Evolutionary conservation across 2,797 vertebrate species (phyloP).

Genomic region (Eulemur albifrons): DNA sequence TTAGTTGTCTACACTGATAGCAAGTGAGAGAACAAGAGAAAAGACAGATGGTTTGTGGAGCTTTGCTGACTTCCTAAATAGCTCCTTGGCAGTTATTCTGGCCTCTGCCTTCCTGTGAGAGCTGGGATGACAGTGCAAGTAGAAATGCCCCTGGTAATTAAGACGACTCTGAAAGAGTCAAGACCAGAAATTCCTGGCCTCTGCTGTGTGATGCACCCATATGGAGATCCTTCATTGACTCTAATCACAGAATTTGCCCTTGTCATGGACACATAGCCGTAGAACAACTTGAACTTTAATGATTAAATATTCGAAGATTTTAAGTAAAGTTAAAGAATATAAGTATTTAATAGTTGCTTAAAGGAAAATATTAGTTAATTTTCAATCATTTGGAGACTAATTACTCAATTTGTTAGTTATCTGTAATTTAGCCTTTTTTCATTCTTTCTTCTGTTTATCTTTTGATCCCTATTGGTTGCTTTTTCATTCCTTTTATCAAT

Average conservation of each 20-base stretch:
- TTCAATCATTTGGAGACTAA: constrained; percentile 29
- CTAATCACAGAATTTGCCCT: background rate
- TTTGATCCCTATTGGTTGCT: constrained; percentile 6
- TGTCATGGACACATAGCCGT: background rate
- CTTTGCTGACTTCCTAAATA: constrained; percentile 75
- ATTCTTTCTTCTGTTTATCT: constrained; percentile 6
- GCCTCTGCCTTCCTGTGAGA: constrained; percentile 48
- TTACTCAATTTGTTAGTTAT: constrained; percentile 6
- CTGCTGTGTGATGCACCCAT: background rate
- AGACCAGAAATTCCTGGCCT: background rate
- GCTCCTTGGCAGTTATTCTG: constrained; percentile 48
- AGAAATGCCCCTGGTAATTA: constrained; percentile 40
- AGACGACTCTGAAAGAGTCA: constrained; percentile 1
- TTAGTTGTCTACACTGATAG: constrained; percentile 75
- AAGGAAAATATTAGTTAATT: constrained; percentile 32
- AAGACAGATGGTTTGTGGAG: constrained; percentile 75
- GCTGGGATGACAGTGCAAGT: constrained; percentile 9
- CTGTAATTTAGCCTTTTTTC: background rate
- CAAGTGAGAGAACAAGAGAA: constrained; percentile 70
- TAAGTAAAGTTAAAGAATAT: background rate
- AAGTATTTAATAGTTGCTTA: background rate
- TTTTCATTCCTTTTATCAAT: constrained; percentile 25
- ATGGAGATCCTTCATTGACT: background rate
- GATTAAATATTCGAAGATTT: constrained; percentile 20
- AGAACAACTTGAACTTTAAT: background rate